phyloP scores from a whole-genome alignment of 2,113 vertebrate genomes.

The Centrocercus urophasianus region DNA sequence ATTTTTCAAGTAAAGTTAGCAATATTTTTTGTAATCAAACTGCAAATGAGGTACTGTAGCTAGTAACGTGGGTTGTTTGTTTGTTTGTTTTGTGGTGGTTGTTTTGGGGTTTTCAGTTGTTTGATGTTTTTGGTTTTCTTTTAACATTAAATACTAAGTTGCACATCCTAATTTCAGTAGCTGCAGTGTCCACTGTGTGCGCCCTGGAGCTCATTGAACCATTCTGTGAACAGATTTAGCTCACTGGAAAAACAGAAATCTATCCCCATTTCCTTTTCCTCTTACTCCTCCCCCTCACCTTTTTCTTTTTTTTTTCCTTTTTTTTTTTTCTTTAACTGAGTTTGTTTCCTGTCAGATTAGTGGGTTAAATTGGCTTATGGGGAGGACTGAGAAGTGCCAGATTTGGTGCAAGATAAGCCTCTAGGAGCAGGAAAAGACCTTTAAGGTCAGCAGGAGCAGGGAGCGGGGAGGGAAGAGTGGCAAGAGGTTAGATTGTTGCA shows the following conservation, averaged over 20 bases:
- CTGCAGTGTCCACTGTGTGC: background rate
- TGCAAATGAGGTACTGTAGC: background rate
- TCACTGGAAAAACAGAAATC: constrained; percentile 57
- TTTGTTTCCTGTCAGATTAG: constrained; percentile 71
- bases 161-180: background rate
- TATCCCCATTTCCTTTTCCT: constrained; percentile 60
- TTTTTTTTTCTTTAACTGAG: background rate
- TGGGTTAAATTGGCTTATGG: constrained; percentile 36
- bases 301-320: background rate
- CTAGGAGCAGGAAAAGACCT: constrained; percentile 32
- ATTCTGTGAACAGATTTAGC: constrained; percentile 23
- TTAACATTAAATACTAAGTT: background rate
- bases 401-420: constrained; percentile 54
- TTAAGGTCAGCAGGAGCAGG: background rate
- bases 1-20: background rate
- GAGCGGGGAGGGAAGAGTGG: background rate
- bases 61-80: background rate
- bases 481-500: background rate
- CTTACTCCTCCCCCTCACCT: background rate
- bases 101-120: background rate
- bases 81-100: too few relatives aligned
- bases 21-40: background rate
- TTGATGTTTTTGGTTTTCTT: background rate
- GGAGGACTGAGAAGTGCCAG: constrained; percentile 18
- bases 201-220: background rate